Evolutionary conservation across 2,797 vertebrate species (phyloP), one percentile per base, ranked within the genome.

Genomic region (Rhyacichthys aspro): DNA sequence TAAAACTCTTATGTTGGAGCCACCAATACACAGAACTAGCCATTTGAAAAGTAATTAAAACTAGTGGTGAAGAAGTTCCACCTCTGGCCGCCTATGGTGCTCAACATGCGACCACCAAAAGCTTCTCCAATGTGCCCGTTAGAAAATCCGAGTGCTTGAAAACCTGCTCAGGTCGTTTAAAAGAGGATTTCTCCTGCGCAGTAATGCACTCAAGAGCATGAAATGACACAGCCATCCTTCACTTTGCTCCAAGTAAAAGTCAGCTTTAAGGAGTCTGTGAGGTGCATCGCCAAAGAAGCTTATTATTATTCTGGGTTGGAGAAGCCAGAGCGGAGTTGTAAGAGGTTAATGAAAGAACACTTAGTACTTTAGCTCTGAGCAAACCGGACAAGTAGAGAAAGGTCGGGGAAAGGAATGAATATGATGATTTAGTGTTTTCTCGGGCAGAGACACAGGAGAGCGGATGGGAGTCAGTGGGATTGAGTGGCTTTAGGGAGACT

Each of bases 381-480:
- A 66, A 69, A 59, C 36, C 45, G 46, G 67, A 61, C 36, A 36
- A 55, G 19, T n/a, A 23, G 43, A 58, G 38, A 1, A 11, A 75
- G 77, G 86, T 74, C 52, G 55, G 64, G 48, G 18, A 54, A 65
- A 15, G 33, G 12, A 70, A 50, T 33, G 15, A 73, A 70, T 62
- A 55, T 45, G 59, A 64, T 67, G 73, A 79, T 78, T 76, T 63
- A 67, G 60, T 53, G 73, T 56, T 64, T 63, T 49, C 50, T 53
- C 39, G 11, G 57, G 23, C 17, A 19, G 47, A 17, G 54, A 43
- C 50, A 41, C 33, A 37, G 37, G 36, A 53, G 36, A 53, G 37
- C 17, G 12, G 56, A 44, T 38, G 36, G 18, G 62, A 19, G 28
- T 53, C 18, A 39, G 54, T 12, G 17, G 68, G 70, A 78, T 72